Conservation (phyloP, 2,888 invertebrate species). For the Tupiocoris notatus region DNA sequence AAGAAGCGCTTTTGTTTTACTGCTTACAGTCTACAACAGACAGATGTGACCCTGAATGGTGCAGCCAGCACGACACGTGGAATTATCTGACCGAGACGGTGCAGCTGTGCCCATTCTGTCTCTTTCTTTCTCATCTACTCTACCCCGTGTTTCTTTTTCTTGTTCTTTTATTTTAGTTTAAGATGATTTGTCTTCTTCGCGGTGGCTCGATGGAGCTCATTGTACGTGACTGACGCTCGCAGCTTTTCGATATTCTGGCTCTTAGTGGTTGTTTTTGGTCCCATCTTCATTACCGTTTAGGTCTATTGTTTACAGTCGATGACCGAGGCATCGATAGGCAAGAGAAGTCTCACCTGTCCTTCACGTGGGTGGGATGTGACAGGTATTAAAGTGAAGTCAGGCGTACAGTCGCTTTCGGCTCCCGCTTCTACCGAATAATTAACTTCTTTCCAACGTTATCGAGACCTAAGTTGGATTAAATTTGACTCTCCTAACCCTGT, state of each 20-base stretch:
- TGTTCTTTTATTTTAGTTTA: not conserved
- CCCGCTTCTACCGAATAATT: not conserved
- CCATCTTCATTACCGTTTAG: not conserved
- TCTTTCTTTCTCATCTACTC: not conserved
- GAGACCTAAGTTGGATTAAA: not conserved
- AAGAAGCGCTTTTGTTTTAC: not conserved
- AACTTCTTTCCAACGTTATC: not conserved
- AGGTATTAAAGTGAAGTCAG: not conserved
- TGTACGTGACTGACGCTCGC: not conserved
- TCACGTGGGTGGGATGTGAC: not conserved
- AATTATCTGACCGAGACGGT: not conserved
- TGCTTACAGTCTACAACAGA: not conserved
- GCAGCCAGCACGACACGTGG: not conserved
- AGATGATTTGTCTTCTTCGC: not conserved
- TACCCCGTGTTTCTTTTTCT: not conserved
- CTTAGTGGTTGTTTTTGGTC: not conserved
- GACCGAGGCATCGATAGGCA: not conserved
- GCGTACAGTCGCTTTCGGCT: not conserved
- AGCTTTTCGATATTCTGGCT: not conserved
- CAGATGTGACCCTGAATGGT: not conserved
- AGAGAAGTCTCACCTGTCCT: not conserved
- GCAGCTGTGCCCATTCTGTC: not conserved
- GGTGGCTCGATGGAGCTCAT: not conserved
- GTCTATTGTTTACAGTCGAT: not conserved
- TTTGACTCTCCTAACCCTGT: not conserved